Evolutionary conservation across 1,140 invertebrate species (phyloP), one percentile per base, ranked within the genome.

Genomic region (Melanaphis sacchari): DNA sequence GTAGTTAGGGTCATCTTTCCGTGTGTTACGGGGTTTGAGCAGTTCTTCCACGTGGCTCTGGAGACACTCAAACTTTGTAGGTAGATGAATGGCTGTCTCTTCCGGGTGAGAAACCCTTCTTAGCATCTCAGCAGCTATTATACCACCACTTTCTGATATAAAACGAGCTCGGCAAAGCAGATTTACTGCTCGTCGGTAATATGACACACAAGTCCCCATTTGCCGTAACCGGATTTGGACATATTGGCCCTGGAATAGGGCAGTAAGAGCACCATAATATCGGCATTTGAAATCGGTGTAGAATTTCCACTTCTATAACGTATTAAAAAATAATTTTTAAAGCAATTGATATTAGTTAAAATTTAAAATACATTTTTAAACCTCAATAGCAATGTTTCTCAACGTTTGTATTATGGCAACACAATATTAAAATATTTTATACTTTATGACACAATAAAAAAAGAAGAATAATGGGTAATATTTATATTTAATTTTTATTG

Each of bases 151-250:
- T 95, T 98, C 97, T 0, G 97, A 96, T 36, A 97, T 95, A 95
- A 98, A 98, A 15, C 96, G 96, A 6, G 98, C 97, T 94, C 98
- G 97, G 54, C 97, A 96, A 0, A 99, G 95, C 94, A 97, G 97
- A 52, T 98, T 97, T 93, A 97, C 96, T 5, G 98, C 98, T 9
- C 97, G 97, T 94, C 99, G 97, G 95, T 97, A 98, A 95, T 98
- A 99, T 0, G 98, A 97, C 1, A 99, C 97, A 66, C 98, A 95
- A 95, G 99, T 98, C 2, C 98, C 98, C 97, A 98, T 98, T 95
- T 99, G 99, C 94, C 98, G 97, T 94, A 98, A 97, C 94, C 98
- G 97, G 94, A 99, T 98, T 95, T 99, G 99, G 2, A 98, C 96
- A 94, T 99, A 96, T 94, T 98, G 97, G 0, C 99, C 98, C 96